Base-by-base conservation (phyloP, 1,140 invertebrate genomes). In the Ganaspis sp. region DNA sequence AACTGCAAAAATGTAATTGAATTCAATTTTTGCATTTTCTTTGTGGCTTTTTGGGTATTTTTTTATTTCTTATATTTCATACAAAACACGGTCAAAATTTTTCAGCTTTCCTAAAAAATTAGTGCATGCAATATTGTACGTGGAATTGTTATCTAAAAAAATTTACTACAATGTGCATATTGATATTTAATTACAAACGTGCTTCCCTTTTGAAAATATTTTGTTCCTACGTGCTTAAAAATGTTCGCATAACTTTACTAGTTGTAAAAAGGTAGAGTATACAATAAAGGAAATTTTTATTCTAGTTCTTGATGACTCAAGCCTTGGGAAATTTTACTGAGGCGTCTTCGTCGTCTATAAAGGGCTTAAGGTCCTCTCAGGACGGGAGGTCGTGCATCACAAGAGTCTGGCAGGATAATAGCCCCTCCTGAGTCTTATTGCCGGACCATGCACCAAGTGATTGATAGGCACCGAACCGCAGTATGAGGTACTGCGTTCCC, bases 381-480 rank as follows among this genome's bases (percentile, higher is more conserved):
- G 77, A 81, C 81, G 81, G 86, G 87, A 86, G 88, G 88, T 89
- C 87, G 88, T 90, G 88, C 87, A 90, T 90, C 88, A 90, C 86
- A 84, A 83, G 81, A 86, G 87, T 84, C 86, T 90, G 88, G 88
- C 88, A 90, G 87, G 87, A 90, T 90, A 90, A 90, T 90, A 86
- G 87, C 87, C 83, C 78, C 81, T 80, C 83, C 80, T 73, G 78
- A 71, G 83, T 87, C 85, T 86, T 87, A 86, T 84, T 87, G 83
- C 85, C 81, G 81, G 86, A 87, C 83, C 87, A 85, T 83, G 83
- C 80, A 82, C 80, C 84, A 79, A 82, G 84, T 90, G 88, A 90
- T 90, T 90, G 88, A 90, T 90, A 89, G 87, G 85, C 87, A 87
- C 86, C 83, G 78, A 79, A 83, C 77, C 76, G 79, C 77, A 75